Percentiles rank a stretch among this genome's conserved stretches.
Evolutionary conservation across 2,113 vertebrate genomes (phyloP).

Genomic region (Daubentonia madagascariensis): DNA sequence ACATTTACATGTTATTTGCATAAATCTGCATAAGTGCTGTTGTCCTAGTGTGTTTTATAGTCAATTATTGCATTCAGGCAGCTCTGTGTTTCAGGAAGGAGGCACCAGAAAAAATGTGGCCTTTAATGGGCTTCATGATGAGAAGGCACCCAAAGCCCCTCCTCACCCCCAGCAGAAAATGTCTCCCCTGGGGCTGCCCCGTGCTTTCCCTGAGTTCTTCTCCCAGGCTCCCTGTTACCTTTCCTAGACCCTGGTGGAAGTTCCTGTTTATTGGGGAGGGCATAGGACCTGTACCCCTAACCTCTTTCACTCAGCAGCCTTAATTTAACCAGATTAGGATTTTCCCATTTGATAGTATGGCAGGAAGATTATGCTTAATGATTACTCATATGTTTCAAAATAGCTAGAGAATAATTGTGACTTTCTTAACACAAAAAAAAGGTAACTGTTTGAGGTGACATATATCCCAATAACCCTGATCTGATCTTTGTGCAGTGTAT

Average conservation of each 20-base stretch:
- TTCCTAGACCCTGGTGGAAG: background rate
- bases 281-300: too few species aligned
- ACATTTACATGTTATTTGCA: constrained; percentile 35
- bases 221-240: background rate
- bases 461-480: background rate
- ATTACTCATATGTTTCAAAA: background rate
- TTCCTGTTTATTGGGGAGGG: background rate
- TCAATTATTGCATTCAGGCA: background rate
- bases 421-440: background rate
- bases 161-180: background rate
- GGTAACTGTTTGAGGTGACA: background rate
- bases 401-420: background rate
- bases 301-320: background rate
- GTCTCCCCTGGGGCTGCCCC: background rate
- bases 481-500: background rate
- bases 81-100: background rate
- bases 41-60: background rate
- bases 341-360: background rate
- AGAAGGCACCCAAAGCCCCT: background rate
- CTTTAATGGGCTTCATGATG: background rate
- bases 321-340: background rate
- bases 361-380: background rate
- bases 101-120: background rate
- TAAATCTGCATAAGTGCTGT: background rate
- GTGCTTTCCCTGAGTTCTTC: background rate